A percentile compares a stretch with the other conserved stretches of the same genome.
Conservation (phyloP, 2,797 vertebrate species). For the Tragelaphus oryx region DNA sequence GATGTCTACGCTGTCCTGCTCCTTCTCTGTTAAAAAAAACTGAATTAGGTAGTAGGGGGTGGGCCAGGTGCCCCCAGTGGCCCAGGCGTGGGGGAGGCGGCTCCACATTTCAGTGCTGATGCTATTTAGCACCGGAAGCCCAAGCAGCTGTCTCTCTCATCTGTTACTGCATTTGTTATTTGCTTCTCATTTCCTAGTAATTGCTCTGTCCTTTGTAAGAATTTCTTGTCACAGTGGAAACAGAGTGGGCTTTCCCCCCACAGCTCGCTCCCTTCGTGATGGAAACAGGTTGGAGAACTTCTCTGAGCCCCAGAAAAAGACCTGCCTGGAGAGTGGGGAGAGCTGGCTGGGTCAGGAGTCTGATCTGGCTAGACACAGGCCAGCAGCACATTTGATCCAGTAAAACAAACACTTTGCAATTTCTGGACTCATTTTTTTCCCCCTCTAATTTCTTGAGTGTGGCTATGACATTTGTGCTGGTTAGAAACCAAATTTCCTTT, state of each 20-base stretch:
- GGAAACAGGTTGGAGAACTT: neutral
- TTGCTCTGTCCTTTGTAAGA: neutral
- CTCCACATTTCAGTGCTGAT: neutral
- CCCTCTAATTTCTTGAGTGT: neutral
- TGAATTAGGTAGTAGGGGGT: neutral
- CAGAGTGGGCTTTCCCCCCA: neutral
- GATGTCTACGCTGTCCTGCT: neutral
- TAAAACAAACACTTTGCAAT: neutral
- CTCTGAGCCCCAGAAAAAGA: neutral
- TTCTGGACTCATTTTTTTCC: constrained; percentile 3
- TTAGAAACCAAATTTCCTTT: constrained; percentile 64
- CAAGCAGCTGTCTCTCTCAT: neutral
- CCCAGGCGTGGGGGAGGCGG: neutral
- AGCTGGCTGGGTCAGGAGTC: neutral
- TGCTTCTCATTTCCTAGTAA: neutral
- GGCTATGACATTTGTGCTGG: constrained; percentile 48
- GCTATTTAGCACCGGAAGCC: neutral
- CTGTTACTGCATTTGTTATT: neutral
- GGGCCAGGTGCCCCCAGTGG: neutral
- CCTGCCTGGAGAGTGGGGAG: neutral
- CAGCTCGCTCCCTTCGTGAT: neutral
- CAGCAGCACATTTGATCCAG: neutral
- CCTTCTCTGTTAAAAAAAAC: neutral
- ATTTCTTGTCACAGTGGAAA: neutral
- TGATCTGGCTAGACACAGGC: neutral